Evolutionary conservation across 2,888 invertebrate genomes (phyloP).

Genomic region (Xanthorhoe designata): DNA sequence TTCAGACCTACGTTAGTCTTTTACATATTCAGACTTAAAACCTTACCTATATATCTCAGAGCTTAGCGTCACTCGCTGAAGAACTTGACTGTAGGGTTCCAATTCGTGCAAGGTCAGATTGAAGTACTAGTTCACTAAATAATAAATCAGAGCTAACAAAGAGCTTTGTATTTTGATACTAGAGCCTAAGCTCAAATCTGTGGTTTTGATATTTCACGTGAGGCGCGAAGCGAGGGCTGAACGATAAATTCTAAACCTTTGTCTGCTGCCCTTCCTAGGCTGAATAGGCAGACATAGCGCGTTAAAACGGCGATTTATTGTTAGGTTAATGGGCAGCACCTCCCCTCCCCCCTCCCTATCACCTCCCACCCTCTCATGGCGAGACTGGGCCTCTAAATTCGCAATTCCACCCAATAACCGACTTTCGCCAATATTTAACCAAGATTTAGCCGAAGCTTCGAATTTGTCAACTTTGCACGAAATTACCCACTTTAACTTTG

Average conservation of each 20-base stretch:
- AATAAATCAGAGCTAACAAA: not conserved
- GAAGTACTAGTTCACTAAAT: not conserved
- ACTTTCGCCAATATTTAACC: constrained; percentile 29
- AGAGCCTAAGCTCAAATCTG: not conserved
- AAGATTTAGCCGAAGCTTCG: constrained; percentile 20
- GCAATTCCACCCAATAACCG: constrained; percentile 17
- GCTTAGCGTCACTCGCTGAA: too few relatives aligned
- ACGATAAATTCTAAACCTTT: constrained; percentile 27
- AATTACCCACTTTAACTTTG: constrained; percentile 34
- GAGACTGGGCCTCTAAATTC: constrained; percentile 11
- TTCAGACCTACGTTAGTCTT: too few relatives aligned
- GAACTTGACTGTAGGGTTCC: too few relatives aligned
- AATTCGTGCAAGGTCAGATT: not conserved
- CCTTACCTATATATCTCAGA: too few relatives aligned
- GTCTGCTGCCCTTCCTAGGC: constrained; percentile 21
- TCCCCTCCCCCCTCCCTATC: not conserved
- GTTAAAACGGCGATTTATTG: constrained; percentile 29
- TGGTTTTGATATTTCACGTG: not conserved
- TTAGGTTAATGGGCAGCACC: constrained; percentile 26
- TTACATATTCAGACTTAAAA: too few relatives aligned
- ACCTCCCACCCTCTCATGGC: not conserved
- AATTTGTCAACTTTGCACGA: constrained; percentile 28
- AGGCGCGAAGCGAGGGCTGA: not conserved
- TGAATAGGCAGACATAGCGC: constrained; percentile 21
- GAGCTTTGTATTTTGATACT: not conserved